Conservation (phyloP, 2,888 invertebrate species). For the Melieria crassipennis region DNA sequence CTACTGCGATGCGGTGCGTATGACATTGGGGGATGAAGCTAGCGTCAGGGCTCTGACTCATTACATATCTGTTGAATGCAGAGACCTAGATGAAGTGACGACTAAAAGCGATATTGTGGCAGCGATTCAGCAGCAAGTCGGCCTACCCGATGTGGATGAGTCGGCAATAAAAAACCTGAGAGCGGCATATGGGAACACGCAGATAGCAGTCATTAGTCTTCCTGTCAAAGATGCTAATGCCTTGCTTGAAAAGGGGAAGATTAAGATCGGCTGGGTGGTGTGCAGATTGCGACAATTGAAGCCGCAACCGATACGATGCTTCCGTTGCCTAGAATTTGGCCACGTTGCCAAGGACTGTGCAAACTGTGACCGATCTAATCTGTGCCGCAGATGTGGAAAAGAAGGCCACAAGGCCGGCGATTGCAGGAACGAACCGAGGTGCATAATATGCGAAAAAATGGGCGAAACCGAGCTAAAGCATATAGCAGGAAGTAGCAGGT, state of each 20-base stretch:
- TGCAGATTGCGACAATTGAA: too few relatives aligned
- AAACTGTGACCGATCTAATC: not conserved
- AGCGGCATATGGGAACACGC: not conserved
- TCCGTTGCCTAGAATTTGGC: not conserved
- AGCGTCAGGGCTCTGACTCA: not conserved
- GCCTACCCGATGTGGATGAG: not conserved
- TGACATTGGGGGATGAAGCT: not conserved
- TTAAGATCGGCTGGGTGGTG: not conserved
- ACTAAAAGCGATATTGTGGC: not conserved
- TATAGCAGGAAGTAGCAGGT: conserved; percentile 7
- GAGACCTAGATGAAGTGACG: not conserved
- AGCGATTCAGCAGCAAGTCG: not conserved
- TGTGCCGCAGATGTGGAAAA: not conserved
- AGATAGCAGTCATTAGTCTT: not conserved
- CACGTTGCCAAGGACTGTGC: not conserved
- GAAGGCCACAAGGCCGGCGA: not conserved
- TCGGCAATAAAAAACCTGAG: not conserved
- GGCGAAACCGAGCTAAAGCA: not conserved
- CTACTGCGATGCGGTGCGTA: not conserved
- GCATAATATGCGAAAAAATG: not conserved
- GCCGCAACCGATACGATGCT: not conserved
- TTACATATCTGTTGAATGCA: not conserved
- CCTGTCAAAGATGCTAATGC: too few relatives aligned
- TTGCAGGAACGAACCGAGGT: not conserved
- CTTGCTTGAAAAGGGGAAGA: too few relatives aligned